Evolutionary conservation across 2,888 invertebrate species (phyloP).

Genomic region (Beris chalybata): DNA sequence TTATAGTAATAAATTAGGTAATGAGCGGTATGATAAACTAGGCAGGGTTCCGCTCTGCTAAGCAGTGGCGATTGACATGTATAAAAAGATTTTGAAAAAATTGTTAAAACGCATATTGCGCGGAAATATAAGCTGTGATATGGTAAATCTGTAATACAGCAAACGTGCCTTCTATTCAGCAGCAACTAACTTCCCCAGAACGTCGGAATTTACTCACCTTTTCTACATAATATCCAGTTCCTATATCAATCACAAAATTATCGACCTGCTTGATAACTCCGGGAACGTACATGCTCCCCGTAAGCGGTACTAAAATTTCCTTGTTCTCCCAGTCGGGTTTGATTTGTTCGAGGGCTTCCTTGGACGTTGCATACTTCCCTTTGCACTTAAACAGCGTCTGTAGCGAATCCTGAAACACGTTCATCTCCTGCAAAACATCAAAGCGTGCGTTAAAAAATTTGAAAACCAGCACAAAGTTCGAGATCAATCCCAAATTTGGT

Average conservation of each 20-base stretch:
- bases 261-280: conserved; percentile 83
- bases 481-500: conserved; percentile 7
- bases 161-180: no score
- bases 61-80: no score
- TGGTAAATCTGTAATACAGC: no score
- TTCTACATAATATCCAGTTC: conserved; percentile 95
- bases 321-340: conserved; percentile 76
- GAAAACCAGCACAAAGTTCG: neutral
- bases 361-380: conserved; percentile 85
- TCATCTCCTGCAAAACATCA: conserved; percentile 68
- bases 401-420: conserved; percentile 86
- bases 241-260: conserved; percentile 91
- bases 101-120: no score
- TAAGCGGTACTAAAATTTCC: conserved; percentile 88
- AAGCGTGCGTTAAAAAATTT: neutral
- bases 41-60: no score
- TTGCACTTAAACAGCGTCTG: conserved; percentile 89
- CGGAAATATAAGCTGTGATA: no score
- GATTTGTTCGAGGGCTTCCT: conserved; percentile 79
- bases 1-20: no score
- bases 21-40: no score
- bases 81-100: no score
- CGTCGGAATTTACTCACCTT: conserved; percentile 63
- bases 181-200: no score
- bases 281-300: conserved; percentile 97